Evolutionary conservation across 2,797 vertebrate genomes (phyloP).

Genomic region (Paratrypauchen microcephalus): DNA sequence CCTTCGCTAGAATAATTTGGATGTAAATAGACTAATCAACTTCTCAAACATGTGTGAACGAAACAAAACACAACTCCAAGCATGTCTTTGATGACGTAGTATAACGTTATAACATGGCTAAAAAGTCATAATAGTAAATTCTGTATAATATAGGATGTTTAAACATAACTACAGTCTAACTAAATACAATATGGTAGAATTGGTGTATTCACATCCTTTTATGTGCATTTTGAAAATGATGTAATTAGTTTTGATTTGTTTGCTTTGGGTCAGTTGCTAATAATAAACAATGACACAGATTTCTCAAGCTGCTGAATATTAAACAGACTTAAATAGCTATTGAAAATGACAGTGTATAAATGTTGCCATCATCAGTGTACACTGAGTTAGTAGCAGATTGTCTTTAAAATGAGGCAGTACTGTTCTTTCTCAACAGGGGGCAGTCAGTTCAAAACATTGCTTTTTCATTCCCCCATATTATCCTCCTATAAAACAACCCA

Average conservation of each 20-base stretch:
- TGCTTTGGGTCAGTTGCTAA: constrained; percentile 9
- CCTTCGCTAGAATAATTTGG: no score
- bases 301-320: constrained; percentile 4
- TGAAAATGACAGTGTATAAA: not conserved
- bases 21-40: no score
- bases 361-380: not conserved
- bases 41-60: no score
- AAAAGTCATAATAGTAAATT: not conserved
- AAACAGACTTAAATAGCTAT: constrained; percentile 4
- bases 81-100: no score
- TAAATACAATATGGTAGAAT: not conserved
- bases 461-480: not conserved
- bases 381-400: not conserved
- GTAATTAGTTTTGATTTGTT: constrained; percentile 24
- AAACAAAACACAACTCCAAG: no score
- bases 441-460: not conserved
- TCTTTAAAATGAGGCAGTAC: not conserved
- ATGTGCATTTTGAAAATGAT: not conserved
- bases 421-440: not conserved
- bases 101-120: not conserved
- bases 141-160: no score
- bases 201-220: not conserved
- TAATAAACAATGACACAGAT: constrained; percentile 26
- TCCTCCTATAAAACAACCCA: no score
- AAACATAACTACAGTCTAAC: no score